Percentiles rank a stretch among this genome's conserved stretches.
These are phyloP conservation scores for Caenorhabditis sp. DNA, from an alignment of 2,888 invertebrate genomes.

Conservation along the genomic window DNA sequence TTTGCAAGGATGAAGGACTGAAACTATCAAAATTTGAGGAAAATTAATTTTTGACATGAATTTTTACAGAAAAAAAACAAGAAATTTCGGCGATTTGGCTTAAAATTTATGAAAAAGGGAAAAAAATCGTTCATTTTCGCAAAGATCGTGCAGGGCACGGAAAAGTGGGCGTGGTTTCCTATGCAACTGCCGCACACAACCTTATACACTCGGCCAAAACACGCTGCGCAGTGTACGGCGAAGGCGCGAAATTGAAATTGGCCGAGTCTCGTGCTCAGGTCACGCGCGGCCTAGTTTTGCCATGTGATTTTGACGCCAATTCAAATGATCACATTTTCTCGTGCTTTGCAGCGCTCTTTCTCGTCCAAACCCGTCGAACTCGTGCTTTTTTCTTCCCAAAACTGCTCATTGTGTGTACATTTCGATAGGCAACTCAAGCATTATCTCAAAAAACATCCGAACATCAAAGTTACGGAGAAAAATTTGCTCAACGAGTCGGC, in stretches of 20 bases:
- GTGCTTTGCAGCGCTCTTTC: constrained; percentile 62
- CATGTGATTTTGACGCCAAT: constrained; percentile 64
- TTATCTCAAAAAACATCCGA: constrained; percentile 59
- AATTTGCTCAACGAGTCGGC: constrained; percentile 45
- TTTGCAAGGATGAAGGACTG: not conserved
- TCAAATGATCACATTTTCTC: constrained; percentile 63
- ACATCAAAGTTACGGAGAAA: constrained; percentile 54
- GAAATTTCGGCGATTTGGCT: too few species aligned
- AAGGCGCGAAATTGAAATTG: constrained; percentile 54
- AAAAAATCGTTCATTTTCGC: constrained; percentile 22
- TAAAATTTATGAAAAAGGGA: not conserved
- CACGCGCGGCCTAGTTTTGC: constrained; percentile 63
- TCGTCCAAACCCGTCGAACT: constrained; percentile 56
- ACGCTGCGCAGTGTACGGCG: constrained; percentile 35
- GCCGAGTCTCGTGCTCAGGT: constrained; percentile 62
- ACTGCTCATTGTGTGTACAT: constrained; percentile 71
- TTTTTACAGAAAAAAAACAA: not conserved
- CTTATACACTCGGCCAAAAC: constrained; percentile 48
- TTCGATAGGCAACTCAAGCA: constrained; percentile 67
- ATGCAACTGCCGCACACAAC: constrained; percentile 18
- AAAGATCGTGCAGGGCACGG: constrained; percentile 8
- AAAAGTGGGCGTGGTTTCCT: constrained; percentile 23
- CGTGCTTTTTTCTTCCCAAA: constrained; percentile 63
- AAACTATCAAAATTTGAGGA: not conserved
- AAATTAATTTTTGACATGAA: not conserved